Evolutionary conservation across 1,140 invertebrate species (phyloP).

Genomic region (Yoshiicerus persimilis): DNA sequence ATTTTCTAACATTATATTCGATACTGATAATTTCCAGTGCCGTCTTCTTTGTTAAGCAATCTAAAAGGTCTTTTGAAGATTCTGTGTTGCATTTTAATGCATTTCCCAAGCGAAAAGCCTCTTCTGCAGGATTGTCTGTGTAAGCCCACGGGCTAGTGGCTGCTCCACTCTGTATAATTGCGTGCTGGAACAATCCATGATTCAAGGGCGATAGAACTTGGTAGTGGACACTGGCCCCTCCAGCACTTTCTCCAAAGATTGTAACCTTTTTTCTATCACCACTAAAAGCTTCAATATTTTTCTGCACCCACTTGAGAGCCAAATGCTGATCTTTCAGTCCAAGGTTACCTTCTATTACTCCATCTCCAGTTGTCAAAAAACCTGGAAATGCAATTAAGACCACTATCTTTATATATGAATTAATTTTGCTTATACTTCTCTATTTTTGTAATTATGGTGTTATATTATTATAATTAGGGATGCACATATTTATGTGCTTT

Average conservation of each 20-base stretch:
- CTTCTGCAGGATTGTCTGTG: background rate
- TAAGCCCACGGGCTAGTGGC: background rate
- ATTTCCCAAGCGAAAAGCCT: background rate
- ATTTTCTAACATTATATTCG: too few relatives aligned
- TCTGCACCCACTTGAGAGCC: background rate
- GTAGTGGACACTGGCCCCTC: too few relatives aligned
- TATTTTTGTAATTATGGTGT: too few relatives aligned
- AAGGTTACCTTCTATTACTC: background rate
- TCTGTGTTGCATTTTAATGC: background rate
- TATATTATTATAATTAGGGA: too few relatives aligned
- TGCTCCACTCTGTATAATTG: background rate
- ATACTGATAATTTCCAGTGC: background rate
- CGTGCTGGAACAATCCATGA: background rate
- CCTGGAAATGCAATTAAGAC: too few relatives aligned
- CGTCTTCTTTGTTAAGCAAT: background rate
- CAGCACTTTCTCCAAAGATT: background rate
- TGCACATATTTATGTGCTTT: too few relatives aligned
- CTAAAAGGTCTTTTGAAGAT: background rate
- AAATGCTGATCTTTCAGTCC: constrained; percentile 13
- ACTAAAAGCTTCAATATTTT: background rate
- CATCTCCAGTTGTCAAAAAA: too few relatives aligned
- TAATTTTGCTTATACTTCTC: too few relatives aligned
- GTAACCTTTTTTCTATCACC: too few relatives aligned
- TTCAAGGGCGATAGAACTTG: background rate
- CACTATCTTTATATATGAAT: too few relatives aligned